These are phyloP conservation scores for Copsychus sechellarum DNA, from an alignment of 2,113 vertebrate species.

Conservation along the genomic window DNA sequence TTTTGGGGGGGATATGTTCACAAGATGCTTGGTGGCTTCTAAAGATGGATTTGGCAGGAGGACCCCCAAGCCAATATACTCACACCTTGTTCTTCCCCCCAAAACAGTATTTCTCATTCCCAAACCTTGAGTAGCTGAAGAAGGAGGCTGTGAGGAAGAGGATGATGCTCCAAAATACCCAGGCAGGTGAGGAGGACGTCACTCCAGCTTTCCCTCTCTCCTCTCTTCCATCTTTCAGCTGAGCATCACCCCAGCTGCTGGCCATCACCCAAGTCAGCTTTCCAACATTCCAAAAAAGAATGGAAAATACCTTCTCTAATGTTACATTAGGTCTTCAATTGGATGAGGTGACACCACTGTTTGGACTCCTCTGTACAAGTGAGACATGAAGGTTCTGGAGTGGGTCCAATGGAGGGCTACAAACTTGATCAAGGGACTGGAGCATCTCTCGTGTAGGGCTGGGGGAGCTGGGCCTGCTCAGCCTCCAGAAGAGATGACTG, in stretches of 20 bases:
- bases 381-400: not conserved
- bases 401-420: not conserved
- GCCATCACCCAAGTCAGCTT: fast-evolving
- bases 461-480: not conserved
- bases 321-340: not conserved
- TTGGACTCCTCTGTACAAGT: not conserved
- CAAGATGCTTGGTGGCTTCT: not conserved
- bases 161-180: not conserved
- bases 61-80: not conserved
- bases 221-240: not conserved
- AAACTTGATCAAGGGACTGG: not conserved
- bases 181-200: not conserved
- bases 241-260: fast-evolving
- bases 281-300: not conserved
- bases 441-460: not conserved
- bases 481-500: fast-evolving
- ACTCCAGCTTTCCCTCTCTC: not conserved
- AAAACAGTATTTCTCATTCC: not conserved
- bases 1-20: not conserved
- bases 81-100: fast-evolving
- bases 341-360: not conserved
- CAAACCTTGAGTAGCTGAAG: not conserved
- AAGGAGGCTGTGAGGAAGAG: not conserved
- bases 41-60: not conserved
- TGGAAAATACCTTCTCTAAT: not conserved